phyloP scores from a whole-genome alignment of 2,113 vertebrate genomes.

The Tylochromis polylepis region DNA sequence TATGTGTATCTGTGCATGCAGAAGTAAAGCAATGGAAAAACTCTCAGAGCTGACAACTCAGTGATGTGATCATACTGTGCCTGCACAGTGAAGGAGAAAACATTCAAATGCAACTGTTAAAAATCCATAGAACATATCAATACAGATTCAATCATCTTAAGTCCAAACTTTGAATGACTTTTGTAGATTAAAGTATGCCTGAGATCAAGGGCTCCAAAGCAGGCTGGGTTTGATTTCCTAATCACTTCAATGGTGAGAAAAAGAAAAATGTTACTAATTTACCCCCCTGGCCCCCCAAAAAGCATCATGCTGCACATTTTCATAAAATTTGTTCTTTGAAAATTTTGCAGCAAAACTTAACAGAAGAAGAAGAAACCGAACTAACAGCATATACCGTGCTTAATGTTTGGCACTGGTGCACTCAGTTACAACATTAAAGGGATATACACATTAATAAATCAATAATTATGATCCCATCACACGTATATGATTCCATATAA shows the following conservation, averaged over 20 bases:
- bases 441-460: background rate
- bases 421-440: background rate
- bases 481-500: background rate
- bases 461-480: background rate
- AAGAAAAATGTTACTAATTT: too few relatives aligned
- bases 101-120: background rate
- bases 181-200: background rate
- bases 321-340: background rate
- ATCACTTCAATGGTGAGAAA: too few relatives aligned
- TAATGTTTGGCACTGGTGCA: background rate
- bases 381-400: background rate
- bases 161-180: background rate
- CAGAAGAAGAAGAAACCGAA: background rate
- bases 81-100: background rate
- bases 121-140: background rate
- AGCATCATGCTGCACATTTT: background rate
- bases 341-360: background rate
- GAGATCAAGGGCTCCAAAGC: too few relatives aligned
- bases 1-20: background rate
- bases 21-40: background rate
- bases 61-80: background rate
- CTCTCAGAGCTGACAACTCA: background rate
- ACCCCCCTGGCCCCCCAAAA: background rate
- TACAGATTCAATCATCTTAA: background rate
- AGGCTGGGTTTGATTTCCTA: too few relatives aligned